Conservation (phyloP, 2,888 invertebrate species). For the Epinotia nisella region DNA sequence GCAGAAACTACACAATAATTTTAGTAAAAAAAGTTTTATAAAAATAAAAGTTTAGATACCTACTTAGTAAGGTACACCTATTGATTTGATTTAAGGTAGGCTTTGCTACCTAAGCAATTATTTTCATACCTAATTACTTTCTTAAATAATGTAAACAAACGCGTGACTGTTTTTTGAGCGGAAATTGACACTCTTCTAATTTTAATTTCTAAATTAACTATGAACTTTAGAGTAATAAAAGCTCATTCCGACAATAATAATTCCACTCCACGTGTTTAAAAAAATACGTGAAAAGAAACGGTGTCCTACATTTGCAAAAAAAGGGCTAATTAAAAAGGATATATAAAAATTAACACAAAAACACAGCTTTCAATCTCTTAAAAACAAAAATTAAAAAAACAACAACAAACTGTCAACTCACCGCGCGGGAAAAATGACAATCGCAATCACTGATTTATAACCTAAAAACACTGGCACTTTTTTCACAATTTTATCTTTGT, state of each 20-base stretch:
- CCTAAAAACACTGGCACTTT: conserved; percentile 36
- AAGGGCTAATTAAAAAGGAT: not conserved
- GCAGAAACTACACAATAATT: conserved; percentile 22
- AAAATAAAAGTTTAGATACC: no score
- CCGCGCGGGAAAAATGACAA: conserved; percentile 41
- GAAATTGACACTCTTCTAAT: not conserved
- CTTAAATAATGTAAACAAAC: not conserved
- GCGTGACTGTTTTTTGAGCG: not conserved
- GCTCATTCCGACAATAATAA: not conserved
- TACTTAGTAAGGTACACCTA: no score
- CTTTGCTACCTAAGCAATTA: no score
- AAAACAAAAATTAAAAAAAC: conserved; percentile 28
- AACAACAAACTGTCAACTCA: conserved; percentile 40
- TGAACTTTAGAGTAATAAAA: not conserved
- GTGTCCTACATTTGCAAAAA: not conserved
- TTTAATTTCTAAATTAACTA: not conserved
- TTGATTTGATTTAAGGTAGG: no score
- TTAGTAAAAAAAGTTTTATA: not conserved
- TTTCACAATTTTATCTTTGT: conserved; percentile 31
- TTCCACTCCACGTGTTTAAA: not conserved
- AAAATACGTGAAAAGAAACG: not conserved
- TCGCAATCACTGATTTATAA: conserved; percentile 38
- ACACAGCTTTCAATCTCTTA: not conserved
- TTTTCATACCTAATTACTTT: not conserved
- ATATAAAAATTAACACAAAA: conserved; percentile 12